These are phyloP conservation scores for Eulemur macaco DNA, from an alignment of 2,113 vertebrate species.

Conservation along the genomic window DNA sequence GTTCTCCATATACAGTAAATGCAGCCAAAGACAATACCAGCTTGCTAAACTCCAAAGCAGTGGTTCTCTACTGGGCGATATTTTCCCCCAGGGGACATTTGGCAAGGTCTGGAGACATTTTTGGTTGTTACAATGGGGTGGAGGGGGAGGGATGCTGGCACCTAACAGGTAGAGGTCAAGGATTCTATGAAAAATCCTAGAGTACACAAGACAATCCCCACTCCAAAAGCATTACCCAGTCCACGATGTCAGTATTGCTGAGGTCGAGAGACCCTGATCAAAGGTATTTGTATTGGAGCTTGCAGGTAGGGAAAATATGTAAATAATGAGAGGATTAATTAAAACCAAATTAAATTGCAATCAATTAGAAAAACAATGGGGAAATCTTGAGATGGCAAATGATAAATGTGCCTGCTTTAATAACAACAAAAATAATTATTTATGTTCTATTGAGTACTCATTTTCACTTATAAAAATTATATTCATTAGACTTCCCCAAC, in stretches of 20 bases:
- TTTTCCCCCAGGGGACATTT: background rate
- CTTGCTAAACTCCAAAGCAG: background rate
- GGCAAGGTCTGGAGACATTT: conserved; percentile 1
- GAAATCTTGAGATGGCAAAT: background rate
- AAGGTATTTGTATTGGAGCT: background rate
- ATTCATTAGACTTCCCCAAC: background rate
- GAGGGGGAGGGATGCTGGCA: background rate
- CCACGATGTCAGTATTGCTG: background rate
- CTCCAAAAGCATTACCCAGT: background rate
- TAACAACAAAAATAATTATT: conserved; percentile 8
- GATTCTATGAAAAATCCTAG: background rate
- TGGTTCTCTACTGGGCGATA: background rate
- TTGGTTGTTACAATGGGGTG: background rate
- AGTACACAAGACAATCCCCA: background rate
- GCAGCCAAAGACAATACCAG: background rate
- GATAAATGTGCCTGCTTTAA: background rate
- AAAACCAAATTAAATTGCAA: conserved; percentile 49
- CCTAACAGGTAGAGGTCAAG: background rate
- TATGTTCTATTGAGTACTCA: background rate
- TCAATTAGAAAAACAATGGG: conserved; percentile 30
- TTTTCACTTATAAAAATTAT: conserved; percentile 52
- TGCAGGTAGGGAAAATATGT: background rate
- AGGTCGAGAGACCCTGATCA: background rate
- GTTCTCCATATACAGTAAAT: background rate
- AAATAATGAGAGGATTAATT: conserved; percentile 9